These are phyloP conservation scores for Eciton burchellii DNA, from an alignment of 1,140 invertebrate genomes.

Conservation along the genomic window DNA sequence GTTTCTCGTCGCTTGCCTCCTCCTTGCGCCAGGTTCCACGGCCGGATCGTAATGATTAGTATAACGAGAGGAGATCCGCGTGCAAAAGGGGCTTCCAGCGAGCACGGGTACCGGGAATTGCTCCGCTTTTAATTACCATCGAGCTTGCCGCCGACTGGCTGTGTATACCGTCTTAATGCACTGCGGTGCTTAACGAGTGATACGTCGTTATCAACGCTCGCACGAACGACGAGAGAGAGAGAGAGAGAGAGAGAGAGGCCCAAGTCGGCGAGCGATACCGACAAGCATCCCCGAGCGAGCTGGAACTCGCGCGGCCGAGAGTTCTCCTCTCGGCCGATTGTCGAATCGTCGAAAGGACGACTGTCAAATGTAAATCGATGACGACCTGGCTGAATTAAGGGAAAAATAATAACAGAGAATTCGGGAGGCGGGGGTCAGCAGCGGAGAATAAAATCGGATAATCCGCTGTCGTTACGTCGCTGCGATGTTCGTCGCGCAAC, in stretches of 20 bases:
- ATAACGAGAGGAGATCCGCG: constrained; percentile 67
- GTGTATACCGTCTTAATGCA: constrained; percentile 68
- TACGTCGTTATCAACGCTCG: constrained; percentile 66
- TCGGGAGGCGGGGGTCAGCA: background rate
- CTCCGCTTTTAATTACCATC: constrained; percentile 71
- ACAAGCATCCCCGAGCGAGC: constrained; percentile 10
- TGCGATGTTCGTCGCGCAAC: constrained; percentile 48
- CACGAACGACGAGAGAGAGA: background rate
- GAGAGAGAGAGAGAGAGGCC: too few relatives aligned
- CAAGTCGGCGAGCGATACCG: constrained; percentile 65
- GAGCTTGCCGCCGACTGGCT: constrained; percentile 41
- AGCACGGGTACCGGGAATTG: constrained; percentile 70
- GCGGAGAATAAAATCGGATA: constrained; percentile 4
- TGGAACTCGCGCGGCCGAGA: constrained; percentile 14
- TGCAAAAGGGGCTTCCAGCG: constrained; percentile 41
- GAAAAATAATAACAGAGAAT: constrained; percentile 25
- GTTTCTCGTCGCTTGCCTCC: constrained; percentile 9
- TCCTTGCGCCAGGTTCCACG: constrained; percentile 10
- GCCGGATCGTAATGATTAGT: constrained; percentile 71
- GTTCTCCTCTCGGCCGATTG: background rate
- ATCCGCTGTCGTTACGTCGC: constrained; percentile 37
- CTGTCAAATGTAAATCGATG: background rate
- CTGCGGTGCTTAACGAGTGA: constrained; percentile 68
- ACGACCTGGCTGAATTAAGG: background rate
- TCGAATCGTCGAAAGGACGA: background rate